Evolutionary conservation across 2,888 invertebrate genomes (phyloP).

Genomic region (Lymantria monacha): DNA sequence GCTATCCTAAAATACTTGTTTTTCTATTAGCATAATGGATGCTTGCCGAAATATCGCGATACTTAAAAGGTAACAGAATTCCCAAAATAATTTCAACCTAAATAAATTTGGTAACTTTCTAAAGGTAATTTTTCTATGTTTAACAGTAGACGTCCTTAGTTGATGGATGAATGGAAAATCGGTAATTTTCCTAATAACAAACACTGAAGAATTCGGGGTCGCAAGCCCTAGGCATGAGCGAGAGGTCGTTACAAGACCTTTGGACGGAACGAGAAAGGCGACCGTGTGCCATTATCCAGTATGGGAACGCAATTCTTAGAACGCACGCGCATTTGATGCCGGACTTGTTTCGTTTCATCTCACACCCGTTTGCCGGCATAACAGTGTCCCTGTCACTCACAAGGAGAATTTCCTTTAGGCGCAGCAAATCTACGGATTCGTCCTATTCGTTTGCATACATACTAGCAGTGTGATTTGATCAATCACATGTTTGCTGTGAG

Average conservation of each 20-base stretch:
- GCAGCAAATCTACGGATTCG: conserved; percentile 59
- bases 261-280: conserved; percentile 64
- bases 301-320: conserved; percentile 78
- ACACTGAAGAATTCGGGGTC: neutral
- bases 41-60: no score
- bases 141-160: no score
- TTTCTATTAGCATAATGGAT: no score
- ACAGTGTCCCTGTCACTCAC: conserved; percentile 51
- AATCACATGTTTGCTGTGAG: conserved; percentile 73
- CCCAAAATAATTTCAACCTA: no score
- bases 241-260: conserved; percentile 58
- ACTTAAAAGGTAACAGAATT: no score
- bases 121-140: no score
- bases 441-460: conserved; percentile 55
- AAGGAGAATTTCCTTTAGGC: conserved; percentile 47
- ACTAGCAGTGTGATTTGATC: conserved; percentile 71
- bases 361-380: conserved; percentile 46
- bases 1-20: no score
- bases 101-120: no score
- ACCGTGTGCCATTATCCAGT: conserved; percentile 72
- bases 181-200: no score
- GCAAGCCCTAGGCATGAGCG: conserved; percentile 44
- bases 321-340: conserved; percentile 62
- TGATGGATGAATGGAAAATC: no score
- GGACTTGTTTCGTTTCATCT: conserved; percentile 64